Evolutionary conservation across 2,888 invertebrate genomes (phyloP), one percentile per base, ranked within the genome.

Genomic region (Melipona bicolor): DNA sequence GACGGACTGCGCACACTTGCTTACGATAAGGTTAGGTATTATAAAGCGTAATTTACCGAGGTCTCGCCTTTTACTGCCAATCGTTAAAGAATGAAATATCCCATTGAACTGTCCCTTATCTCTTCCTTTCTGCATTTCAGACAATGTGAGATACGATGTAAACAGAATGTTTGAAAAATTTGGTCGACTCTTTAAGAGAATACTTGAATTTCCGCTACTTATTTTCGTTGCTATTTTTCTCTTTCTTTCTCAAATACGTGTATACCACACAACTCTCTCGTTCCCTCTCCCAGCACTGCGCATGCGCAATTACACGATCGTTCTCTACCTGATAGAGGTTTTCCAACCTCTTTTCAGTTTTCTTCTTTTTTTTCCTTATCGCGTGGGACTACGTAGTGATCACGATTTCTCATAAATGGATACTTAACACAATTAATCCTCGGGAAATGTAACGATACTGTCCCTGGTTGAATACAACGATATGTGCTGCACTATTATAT

Each of bases 151-250:
- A 3, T 67, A 79, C 76, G 78, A 85, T 15, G 84, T 71, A 83
- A 65, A 81, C 4, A 67, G 19, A 43, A 17, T n/a, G 11, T 56
- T 36, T 13, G 9, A 24, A 72, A 43, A 6, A 27, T 49, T 72
- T 43, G 19, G 24, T 61, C 11, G 9, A 50, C 21, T 43, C 27
- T 6, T 32, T 21, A 0, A 19, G 17, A 24, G 36, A 71, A 62
- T 69, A 80, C 77, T 54, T 71, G 69, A 81, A 74, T 80, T 75
- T 76, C 68, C 81, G 21, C 69, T 32, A 54, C 64, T 82, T 79
- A 70, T 82, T 77, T 77, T 74, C 67, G 70, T 59, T 64, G 17
- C 65, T 72, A 68, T 56, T 79, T 68, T 74, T 78, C 65, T 83
- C 64, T 59, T 72, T 54, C 54, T 75, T 71, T 54, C 24, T 72